phyloP scores from a whole-genome alignment of 1,140 invertebrate genomes.

The Aphelinus certus region DNA sequence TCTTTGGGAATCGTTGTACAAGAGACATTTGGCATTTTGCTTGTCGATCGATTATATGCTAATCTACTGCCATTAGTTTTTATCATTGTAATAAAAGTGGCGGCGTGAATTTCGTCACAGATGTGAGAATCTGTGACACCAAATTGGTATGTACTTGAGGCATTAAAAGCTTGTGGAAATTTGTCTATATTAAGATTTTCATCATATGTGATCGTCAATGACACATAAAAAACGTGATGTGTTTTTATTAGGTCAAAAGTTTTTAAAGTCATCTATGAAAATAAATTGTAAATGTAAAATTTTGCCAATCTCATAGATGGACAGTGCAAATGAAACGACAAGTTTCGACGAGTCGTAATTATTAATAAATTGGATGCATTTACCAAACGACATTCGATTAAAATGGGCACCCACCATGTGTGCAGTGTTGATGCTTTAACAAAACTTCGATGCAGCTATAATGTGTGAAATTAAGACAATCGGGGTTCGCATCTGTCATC shows the following conservation, averaged over 20 bases:
- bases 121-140: no score
- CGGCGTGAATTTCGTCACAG: no score
- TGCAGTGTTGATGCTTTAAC: constrained; percentile 24
- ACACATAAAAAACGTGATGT: constrained; percentile 20
- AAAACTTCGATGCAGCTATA: not conserved
- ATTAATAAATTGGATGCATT: constrained; percentile 5
- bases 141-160: not conserved
- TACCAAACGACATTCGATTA: not conserved
- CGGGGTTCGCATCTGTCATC: not conserved
- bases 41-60: constrained; percentile 26
- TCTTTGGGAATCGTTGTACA: constrained; percentile 35
- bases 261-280: not conserved
- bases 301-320: not conserved
- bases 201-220: constrained; percentile 8
- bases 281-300: constrained; percentile 22
- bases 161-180: constrained; percentile 26
- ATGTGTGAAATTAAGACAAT: not conserved
- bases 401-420: not conserved
- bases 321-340: constrained; percentile 3
- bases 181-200: constrained; percentile 12
- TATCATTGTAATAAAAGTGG: constrained; percentile 6
- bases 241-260: constrained; percentile 15
- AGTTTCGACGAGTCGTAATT: constrained; percentile 15
- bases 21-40: constrained; percentile 20
- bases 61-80: constrained; percentile 40